phyloP scores from a whole-genome alignment of 2,888 invertebrate genomes.

The Litoditis marina region DNA sequence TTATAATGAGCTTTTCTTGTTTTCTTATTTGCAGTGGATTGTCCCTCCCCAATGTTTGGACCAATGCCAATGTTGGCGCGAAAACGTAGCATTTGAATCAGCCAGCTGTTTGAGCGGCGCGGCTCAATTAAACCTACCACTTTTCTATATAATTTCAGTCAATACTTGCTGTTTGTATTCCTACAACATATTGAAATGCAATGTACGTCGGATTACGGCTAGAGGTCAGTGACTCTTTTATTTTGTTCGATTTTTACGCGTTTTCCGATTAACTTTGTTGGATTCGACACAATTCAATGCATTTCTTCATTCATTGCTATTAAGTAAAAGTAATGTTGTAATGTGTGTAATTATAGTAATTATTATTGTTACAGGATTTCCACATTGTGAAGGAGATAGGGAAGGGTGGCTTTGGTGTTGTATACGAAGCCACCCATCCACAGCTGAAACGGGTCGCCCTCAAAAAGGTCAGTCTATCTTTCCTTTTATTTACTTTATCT shows the following conservation, averaged over 20 bases:
- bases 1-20: no score
- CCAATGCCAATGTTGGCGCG: no score
- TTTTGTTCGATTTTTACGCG: not conserved
- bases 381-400: slow-evolving; percentile 25
- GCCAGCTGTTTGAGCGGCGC: no score
- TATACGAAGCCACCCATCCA: slow-evolving; percentile 26
- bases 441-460: slow-evolving; percentile 35
- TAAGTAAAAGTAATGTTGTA: no score
- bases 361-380: slow-evolving; percentile 22
- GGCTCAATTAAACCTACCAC: no score
- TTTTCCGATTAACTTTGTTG: not conserved
- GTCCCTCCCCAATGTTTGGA: no score
- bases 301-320: no score
- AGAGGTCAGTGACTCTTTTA: not conserved
- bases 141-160: not conserved
- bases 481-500: not conserved
- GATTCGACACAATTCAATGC: not conserved
- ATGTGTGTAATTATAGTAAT: no score
- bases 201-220: slow-evolving; percentile 5
- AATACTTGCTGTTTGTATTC: not conserved
- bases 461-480: slow-evolving; percentile 23
- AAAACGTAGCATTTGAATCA: no score
- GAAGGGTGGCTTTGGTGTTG: slow-evolving; percentile 36
- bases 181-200: not conserved
- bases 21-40: no score